These are phyloP conservation scores for Orchesellides sinensis DNA, from an alignment of 2,888 invertebrate genomes.

Conservation along the genomic window DNA sequence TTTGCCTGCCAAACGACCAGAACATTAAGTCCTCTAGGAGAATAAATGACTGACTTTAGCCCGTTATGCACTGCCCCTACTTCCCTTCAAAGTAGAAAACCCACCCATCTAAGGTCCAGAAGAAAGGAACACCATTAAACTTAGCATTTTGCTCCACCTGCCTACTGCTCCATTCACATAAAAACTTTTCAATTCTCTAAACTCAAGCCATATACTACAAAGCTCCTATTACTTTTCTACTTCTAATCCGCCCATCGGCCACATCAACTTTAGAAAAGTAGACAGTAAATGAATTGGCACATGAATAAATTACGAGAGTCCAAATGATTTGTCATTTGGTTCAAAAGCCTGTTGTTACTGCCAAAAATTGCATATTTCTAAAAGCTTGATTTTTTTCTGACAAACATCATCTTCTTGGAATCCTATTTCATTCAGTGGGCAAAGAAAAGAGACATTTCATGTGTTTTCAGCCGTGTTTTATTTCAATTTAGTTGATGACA, in stretches of 20 bases:
- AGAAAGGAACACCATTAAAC: background rate
- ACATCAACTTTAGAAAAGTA: background rate
- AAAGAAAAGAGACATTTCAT: constrained; percentile 30
- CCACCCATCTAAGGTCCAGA: background rate
- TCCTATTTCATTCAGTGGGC: constrained; percentile 18
- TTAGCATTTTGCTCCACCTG: background rate
- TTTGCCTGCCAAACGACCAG: constrained; percentile 21
- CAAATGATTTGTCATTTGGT: constrained; percentile 47
- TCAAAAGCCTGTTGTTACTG: constrained; percentile 15
- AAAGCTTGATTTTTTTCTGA: constrained; percentile 49
- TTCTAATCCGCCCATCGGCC: constrained; percentile 2
- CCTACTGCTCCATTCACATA: background rate
- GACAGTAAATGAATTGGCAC: constrained; percentile 38
- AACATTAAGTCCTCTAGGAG: constrained; percentile 35
- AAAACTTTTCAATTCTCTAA: background rate
- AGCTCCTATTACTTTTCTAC: background rate
- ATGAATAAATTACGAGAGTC: constrained; percentile 53
- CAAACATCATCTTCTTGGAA: constrained; percentile 31
- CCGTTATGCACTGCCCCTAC: constrained; percentile 20
- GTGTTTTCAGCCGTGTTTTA: constrained; percentile 60
- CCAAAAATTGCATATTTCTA: constrained; percentile 13
- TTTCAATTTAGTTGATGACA: constrained; percentile 63
- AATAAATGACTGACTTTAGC: constrained; percentile 36
- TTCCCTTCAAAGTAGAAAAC: background rate
- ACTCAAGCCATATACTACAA: background rate